Evolutionary conservation across 2,888 invertebrate species (phyloP).

Genomic region (Brenthis ino): DNA sequence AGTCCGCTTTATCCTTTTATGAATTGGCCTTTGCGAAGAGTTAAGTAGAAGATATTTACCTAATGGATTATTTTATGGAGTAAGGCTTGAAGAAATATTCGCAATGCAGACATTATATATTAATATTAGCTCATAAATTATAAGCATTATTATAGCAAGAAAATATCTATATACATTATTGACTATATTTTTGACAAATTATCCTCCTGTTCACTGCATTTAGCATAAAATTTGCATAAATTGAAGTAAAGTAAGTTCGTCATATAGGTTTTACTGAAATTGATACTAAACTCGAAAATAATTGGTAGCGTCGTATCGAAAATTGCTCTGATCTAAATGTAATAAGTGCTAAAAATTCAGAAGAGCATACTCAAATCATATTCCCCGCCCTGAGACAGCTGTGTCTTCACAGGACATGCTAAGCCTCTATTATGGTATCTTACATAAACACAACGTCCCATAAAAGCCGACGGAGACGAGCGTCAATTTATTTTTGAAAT

Average conservation of each 20-base stretch:
- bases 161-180: background rate
- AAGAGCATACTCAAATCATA: constrained; percentile 56
- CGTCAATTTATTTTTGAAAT: constrained; percentile 78
- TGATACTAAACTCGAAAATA: constrained; percentile 10
- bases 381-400: constrained; percentile 67
- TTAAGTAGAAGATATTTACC: constrained; percentile 21
- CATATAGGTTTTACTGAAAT: background rate
- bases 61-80: constrained; percentile 21
- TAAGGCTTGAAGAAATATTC: constrained; percentile 14
- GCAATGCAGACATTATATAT: constrained; percentile 7
- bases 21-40: constrained; percentile 22
- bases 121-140: constrained; percentile 13
- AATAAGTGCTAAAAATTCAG: constrained; percentile 64
- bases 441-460: constrained; percentile 61
- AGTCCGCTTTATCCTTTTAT: constrained; percentile 35
- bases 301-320: constrained; percentile 36
- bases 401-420: constrained; percentile 58
- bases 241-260: background rate
- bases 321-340: constrained; percentile 41
- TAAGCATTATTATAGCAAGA: constrained; percentile 1
- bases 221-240: background rate
- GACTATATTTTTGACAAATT: background rate
- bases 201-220: background rate
- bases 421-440: constrained; percentile 65
- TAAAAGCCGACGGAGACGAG: constrained; percentile 58